Evolutionary conservation across 2,113 vertebrate genomes (phyloP).

Genomic region (Amblyornis subalaris): DNA sequence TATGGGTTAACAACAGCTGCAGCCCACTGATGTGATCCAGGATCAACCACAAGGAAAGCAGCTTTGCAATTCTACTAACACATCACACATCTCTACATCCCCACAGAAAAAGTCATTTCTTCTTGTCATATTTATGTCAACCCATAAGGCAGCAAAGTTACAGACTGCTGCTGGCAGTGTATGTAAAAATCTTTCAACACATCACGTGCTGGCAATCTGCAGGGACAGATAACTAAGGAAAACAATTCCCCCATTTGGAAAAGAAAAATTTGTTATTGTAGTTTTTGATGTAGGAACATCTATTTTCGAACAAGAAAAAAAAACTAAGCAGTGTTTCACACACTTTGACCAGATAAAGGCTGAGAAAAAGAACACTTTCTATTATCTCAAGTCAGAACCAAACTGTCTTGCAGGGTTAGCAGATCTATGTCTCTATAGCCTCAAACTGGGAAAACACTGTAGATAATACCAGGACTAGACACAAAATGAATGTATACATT

Average conservation of each 20-base stretch:
- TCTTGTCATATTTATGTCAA: slow-evolving; percentile 53
- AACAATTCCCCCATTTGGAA: slow-evolving; percentile 35
- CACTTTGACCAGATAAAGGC: slow-evolving; percentile 1
- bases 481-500: background rate
- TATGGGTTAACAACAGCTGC: slow-evolving; percentile 12
- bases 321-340: slow-evolving; percentile 24
- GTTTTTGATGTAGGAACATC: slow-evolving; percentile 60
- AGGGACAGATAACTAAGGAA: slow-evolving; percentile 64
- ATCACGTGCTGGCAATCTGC: slow-evolving; percentile 55
- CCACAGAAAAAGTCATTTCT: slow-evolving; percentile 44
- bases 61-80: slow-evolving; percentile 42
- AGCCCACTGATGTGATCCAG: slow-evolving; percentile 19
- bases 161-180: slow-evolving; percentile 18
- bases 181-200: slow-evolving; percentile 68
- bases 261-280: slow-evolving; percentile 57
- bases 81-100: slow-evolving; percentile 40
- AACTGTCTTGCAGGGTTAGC: slow-evolving; percentile 22
- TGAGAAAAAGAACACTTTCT: background rate
- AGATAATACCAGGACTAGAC: slow-evolving; percentile 12
- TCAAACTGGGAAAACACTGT: slow-evolving; percentile 9
- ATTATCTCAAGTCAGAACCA: background rate
- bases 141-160: slow-evolving; percentile 51
- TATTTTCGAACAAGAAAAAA: slow-evolving; percentile 54
- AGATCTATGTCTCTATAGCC: background rate
- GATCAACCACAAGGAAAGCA: slow-evolving; percentile 46